Base-by-base conservation (phyloP, 2,888 invertebrate species). In the Dolichomitus sp. region DNA sequence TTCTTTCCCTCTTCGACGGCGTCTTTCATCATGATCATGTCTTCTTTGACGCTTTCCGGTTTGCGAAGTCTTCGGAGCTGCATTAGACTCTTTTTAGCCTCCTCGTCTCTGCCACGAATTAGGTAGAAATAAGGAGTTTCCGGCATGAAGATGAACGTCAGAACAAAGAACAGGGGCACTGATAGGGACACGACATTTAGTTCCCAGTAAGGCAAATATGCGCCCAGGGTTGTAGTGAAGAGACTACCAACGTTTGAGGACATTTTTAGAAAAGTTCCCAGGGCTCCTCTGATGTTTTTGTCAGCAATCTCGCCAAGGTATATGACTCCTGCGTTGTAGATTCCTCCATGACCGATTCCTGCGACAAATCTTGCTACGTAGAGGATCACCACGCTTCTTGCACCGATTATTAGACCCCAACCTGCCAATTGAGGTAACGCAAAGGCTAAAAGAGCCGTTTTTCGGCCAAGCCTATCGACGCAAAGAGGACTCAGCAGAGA, bases 111-210 rank as follows among this genome's bases (percentile, higher is more conserved):
- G 33, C 94, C 93, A 12, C 94, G 94, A 69, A 95, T 94, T 30
- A 95, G 94, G 89, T 94, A 94, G 88, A 94, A 95, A 87, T 96
- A 95, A 0, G 97, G 97, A 2, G 96, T 95, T 90, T 97, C 97
- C 0, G 96, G 96, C 94, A 96, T 95, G 50, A 95, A 95, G 63
- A 95, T 93, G 90, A 96, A 95, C 0, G 95, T 94, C 0, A 95
- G 90, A 14, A 96, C 94, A 88, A 95, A 95, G 1, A 95, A 87
- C 40, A 95, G 93, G 0, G 96, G 95, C 74, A 95, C 94, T 0
- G 95, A 91, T 52, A 95, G 94, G 69, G 95, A 94, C n/a, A 94
- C 88, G 5, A 94, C 89, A 6, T 95, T 95, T 11, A 96, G 89
- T 37, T 92, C 91, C 50, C 92, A 90, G 91, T 95, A 96, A 4